Evolutionary conservation across 2,797 vertebrate species (phyloP).

Genomic region (Perodicticus potto): DNA sequence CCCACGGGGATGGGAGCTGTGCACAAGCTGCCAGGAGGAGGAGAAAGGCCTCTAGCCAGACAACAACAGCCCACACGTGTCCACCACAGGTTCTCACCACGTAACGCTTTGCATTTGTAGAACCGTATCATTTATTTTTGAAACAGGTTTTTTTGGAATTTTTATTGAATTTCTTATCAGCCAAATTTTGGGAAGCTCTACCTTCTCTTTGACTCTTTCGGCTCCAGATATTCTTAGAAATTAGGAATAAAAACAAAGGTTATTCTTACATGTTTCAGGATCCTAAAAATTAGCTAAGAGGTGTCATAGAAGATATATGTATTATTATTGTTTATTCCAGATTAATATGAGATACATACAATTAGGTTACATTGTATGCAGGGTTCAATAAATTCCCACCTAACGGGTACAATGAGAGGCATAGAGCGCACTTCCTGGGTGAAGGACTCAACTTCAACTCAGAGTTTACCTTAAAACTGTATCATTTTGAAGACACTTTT

Average conservation of each 20-base stretch:
- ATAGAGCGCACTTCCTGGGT: too few species aligned
- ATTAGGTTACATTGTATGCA: too few species aligned
- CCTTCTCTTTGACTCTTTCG: neutral
- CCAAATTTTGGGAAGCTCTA: neutral
- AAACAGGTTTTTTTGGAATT: neutral
- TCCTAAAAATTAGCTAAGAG: conserved; percentile 44
- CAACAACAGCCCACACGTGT: too few species aligned
- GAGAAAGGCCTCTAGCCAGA: neutral
- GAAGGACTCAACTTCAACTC: too few species aligned
- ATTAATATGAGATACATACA: too few species aligned
- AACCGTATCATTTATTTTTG: neutral
- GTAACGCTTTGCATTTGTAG: neutral
- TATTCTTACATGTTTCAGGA: neutral
- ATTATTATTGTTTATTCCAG: neutral
- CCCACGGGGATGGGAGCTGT: neutral
- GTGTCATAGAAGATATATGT: neutral
- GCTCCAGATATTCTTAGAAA: conserved; percentile 32
- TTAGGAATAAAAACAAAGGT: neutral
- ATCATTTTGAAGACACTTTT: neutral
- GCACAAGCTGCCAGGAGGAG: neutral
- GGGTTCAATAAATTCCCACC: too few species aligned
- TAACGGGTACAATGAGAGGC: too few species aligned
- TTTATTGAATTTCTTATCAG: conserved; percentile 44
- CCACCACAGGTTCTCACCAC: neutral
- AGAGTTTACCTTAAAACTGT: too few species aligned